phyloP scores from a whole-genome alignment of 2,113 vertebrate genomes.

The Nematolebias whitei region DNA sequence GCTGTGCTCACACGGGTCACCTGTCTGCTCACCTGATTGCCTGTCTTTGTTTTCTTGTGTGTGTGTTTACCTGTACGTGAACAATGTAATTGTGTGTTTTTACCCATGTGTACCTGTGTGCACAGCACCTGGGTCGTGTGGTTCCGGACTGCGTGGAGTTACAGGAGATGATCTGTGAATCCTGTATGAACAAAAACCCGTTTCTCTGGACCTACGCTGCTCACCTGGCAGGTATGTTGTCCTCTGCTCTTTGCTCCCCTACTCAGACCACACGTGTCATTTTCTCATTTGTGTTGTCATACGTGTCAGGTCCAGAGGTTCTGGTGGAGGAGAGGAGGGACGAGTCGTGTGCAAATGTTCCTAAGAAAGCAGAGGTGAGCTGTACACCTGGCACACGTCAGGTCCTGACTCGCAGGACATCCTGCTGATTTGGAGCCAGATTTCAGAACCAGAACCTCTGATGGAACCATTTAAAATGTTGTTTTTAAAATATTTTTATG shows the following conservation, averaged over 20 bases:
- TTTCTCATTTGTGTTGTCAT: background rate
- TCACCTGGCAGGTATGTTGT: conserved; percentile 82
- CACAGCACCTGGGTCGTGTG: conserved; percentile 88
- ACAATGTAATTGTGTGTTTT: background rate
- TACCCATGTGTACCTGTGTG: background rate
- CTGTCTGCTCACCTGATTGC: background rate
- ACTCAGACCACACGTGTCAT: background rate
- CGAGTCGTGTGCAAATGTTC: background rate
- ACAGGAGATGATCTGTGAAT: conserved; percentile 95
- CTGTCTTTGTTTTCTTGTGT: background rate
- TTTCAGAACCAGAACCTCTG: background rate
- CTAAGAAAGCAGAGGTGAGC: conserved; percentile 53
- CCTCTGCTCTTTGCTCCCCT: background rate
- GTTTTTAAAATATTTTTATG: no score
- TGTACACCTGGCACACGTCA: no score
- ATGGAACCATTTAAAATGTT: no score
- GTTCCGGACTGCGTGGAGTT: conserved; percentile 91
- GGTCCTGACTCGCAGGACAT: no score
- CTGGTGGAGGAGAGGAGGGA: conserved; percentile 66
- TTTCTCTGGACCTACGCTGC: conserved; percentile 91
- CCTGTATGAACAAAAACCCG: conserved; percentile 87
- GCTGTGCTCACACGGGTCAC: background rate
- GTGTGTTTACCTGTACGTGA: background rate
- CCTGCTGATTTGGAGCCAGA: no score
- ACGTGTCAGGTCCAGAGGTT: conserved; percentile 28